Conservation (phyloP, 2,113 vertebrate genomes). For the Corvus hawaiiensis region DNA sequence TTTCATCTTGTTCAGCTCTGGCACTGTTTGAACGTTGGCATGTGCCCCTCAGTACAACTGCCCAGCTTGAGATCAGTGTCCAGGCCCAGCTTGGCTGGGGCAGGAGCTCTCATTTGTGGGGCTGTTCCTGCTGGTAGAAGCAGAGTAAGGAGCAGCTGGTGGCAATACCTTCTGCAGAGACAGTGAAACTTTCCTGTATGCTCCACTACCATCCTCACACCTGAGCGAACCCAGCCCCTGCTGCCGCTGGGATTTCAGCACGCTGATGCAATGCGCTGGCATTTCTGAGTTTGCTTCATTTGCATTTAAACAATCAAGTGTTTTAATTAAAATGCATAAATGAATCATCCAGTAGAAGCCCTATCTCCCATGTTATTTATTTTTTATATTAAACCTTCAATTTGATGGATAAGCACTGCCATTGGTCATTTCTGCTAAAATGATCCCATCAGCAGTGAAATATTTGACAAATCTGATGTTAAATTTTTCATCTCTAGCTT, state of each 20-base stretch:
- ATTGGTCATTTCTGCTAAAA: constrained; percentile 62
- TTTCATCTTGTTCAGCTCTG: neutral
- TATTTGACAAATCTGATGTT: constrained; percentile 60
- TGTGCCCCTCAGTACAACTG: neutral
- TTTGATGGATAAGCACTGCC: constrained; percentile 56
- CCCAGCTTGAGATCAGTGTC: neutral
- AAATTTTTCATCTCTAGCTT: constrained; percentile 51
- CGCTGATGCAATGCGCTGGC: neutral
- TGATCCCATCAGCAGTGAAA: constrained; percentile 56
- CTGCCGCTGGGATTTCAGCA: neutral
- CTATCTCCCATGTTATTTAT: constrained; percentile 42
- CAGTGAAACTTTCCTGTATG: neutral
- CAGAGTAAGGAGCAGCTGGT: neutral
- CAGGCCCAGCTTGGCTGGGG: neutral
- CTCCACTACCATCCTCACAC: neutral
- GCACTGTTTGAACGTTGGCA: neutral
- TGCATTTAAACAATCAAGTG: constrained; percentile 50
- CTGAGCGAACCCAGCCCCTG: neutral
- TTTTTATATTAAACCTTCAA: constrained; percentile 54
- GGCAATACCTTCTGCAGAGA: neutral
- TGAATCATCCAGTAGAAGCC: neutral
- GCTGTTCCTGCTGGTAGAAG: neutral
- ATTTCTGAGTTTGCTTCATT: constrained; percentile 16
- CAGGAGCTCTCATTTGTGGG: neutral
- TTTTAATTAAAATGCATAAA: constrained; percentile 58